phyloP scores from a whole-genome alignment of 2,113 vertebrate genomes.

The Chaetorhynchus papuensis region DNA sequence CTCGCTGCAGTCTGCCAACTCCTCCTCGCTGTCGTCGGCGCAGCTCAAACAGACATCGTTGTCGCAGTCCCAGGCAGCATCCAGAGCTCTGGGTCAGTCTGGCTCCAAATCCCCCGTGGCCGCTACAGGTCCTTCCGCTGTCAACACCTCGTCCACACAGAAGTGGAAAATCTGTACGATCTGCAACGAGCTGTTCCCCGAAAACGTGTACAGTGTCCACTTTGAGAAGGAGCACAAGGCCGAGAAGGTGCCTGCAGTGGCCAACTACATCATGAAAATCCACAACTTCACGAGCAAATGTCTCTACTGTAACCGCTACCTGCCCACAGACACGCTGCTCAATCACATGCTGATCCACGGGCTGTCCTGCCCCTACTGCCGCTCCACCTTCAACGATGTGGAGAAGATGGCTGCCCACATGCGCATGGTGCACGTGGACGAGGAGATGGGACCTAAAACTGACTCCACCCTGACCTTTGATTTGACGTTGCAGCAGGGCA shows the following conservation, averaged over 20 bases:
- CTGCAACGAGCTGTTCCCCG: constrained; percentile 97
- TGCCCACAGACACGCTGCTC: constrained; percentile 93
- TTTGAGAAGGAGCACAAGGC: constrained; percentile 99
- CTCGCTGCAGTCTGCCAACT: constrained; percentile 77
- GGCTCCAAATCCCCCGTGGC: constrained; percentile 71
- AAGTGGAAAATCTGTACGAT: constrained; percentile 99
- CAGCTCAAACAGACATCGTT: constrained; percentile 83
- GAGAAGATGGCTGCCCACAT: constrained; percentile 98
- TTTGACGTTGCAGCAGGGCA: constrained; percentile 94
- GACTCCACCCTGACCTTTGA: constrained; percentile 97
- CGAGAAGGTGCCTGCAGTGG: constrained; percentile 95
- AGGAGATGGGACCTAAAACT: constrained; percentile 89
- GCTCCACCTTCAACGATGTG: constrained; percentile 95
- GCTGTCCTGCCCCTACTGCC: constrained; percentile 93
- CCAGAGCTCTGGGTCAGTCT: constrained; percentile 73
- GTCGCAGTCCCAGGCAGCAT: constrained; percentile 71
- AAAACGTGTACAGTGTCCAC: constrained; percentile 95
- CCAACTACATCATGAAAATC: constrained; percentile 99
- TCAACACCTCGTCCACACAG: constrained; percentile 91
- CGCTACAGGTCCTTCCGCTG: constrained; percentile 81
- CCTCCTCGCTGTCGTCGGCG: constrained; percentile 73
- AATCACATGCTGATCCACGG: constrained; percentile 99
- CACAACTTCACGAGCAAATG: constrained; percentile 99
- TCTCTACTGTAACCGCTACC: constrained; percentile 97
- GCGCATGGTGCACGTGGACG: constrained; percentile 89